Conservation (phyloP, 92 coral and sea anemone genomes). For the Chrysogorgia sp. region DNA sequence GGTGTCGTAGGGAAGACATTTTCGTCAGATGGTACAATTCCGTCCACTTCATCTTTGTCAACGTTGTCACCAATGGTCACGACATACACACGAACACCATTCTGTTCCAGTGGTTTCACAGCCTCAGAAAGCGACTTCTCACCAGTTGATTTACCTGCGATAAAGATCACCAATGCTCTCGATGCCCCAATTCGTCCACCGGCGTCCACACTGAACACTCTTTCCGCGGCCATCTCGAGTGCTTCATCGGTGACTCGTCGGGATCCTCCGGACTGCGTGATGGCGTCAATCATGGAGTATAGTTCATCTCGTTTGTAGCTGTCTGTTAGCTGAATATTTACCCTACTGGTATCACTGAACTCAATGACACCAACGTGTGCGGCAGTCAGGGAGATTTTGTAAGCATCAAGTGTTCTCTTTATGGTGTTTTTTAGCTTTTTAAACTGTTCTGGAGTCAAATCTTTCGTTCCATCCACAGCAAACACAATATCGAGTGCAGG, state of each 20-base stretch:
- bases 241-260: conserved; percentile 68
- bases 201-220: conserved; percentile 53
- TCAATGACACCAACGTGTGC: conserved; percentile 74
- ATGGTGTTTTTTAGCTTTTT: conserved; percentile 63
- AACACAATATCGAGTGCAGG: conserved; percentile 79
- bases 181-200: conserved; percentile 70
- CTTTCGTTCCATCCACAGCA: conserved; percentile 83
- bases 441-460: conserved; percentile 56
- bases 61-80: conserved; percentile 66
- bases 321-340: conserved; percentile 63
- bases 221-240: conserved; percentile 59
- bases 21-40: conserved; percentile 44
- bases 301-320: conserved; percentile 59
- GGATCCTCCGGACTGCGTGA: conserved; percentile 60
- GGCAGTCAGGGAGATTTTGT: conserved; percentile 62
- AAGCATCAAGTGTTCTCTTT: conserved; percentile 65
- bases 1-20: conserved; percentile 47
- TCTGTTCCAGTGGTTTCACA: conserved; percentile 59
- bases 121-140: conserved; percentile 65
- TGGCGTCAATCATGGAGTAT: conserved; percentile 60
- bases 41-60: conserved; percentile 51
- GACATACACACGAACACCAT: conserved; percentile 59
- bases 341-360: conserved; percentile 65
- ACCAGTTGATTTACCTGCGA: conserved; percentile 71
- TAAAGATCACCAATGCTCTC: conserved; percentile 60